Evolutionary conservation across 2,113 vertebrate species (phyloP), one percentile per base, ranked within the genome.

Genomic region (Phocoena phocoena): DNA sequence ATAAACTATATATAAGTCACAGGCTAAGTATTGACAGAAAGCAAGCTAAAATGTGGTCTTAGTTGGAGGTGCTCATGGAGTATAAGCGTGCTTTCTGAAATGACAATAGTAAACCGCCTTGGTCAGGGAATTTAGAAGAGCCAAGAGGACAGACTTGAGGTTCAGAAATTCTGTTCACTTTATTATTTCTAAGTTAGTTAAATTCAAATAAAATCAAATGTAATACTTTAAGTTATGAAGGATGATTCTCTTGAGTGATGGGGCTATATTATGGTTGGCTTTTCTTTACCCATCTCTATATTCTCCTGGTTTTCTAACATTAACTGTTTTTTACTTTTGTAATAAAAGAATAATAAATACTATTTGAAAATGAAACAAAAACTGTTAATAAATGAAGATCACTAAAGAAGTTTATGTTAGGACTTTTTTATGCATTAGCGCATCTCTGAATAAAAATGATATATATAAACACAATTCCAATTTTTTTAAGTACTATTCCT

Each of bases 331-430:
- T 62, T 94, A 41, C 28, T 92, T 77, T 89, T 55, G 28, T 71
- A 58, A 55, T 53, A 73, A 68, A 89, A 84, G 31, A n/a, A 80
- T 0, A 74, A 12, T 79, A 76, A 93, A n/a, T 68, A 18, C 63
- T 74, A 31, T 28, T 97, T 94, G 68, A 53, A 94, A 77, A 84
- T 86, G n/a, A 65, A 93, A 68, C 44, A 28, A 31, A 67, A 67
- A 53, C 55, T 71, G 33, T 88, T 80, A 70, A 58, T 53, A 38
- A 74, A 38, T 65, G 65, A 93, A 67, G 25, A 60, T 60, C 18
- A 96, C 50, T 44, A 20, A 85, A 55, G 68, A 68, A 93, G 41
- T 65, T 86, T 31, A 76, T 6, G 15, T 88, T 82, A 80, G 18
- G 5, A 55, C 31, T 55, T 90, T 58, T 62, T 65, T 62, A 63